A percentile compares a stretch with the other conserved stretches of the same genome.
These are phyloP conservation scores for Ophioninae sp. DNA, from an alignment of 2,888 invertebrate species.

Conservation along the genomic window DNA sequence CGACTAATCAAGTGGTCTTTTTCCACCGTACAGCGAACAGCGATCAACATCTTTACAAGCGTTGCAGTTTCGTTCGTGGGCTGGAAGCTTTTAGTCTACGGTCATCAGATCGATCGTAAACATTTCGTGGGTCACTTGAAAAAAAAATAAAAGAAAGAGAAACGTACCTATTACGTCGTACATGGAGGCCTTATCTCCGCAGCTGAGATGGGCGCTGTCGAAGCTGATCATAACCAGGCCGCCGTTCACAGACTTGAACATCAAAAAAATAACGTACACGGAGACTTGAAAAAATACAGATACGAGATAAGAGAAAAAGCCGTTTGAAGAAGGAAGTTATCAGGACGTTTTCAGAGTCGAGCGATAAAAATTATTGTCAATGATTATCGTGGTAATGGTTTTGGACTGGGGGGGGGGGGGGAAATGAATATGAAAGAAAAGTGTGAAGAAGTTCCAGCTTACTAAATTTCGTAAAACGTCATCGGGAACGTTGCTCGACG, in stretches of 20 bases:
- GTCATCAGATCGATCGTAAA: slow-evolving; percentile 27
- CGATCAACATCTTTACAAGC: slow-evolving; percentile 4
- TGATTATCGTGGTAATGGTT: not conserved
- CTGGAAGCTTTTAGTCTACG: slow-evolving; percentile 40
- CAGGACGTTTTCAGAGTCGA: not conserved
- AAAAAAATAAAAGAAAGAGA: slow-evolving; percentile 22
- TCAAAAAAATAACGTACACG: slow-evolving; percentile 29
- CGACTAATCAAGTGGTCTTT: slow-evolving; percentile 6
- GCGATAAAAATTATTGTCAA: not conserved
- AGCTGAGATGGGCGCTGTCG: slow-evolving; percentile 84
- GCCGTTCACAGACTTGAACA: slow-evolving; percentile 83
- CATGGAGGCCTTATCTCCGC: slow-evolving; percentile 83
- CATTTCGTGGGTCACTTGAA: slow-evolving; percentile 13
- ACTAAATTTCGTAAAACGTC: slow-evolving; percentile 83
- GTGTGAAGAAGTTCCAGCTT: slow-evolving; percentile 20
- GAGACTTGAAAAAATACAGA: not conserved
- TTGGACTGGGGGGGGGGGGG: not conserved
- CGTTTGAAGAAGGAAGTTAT: not conserved
- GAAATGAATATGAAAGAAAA: not conserved
- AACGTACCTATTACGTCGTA: slow-evolving; percentile 84
- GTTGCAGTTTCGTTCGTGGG: not conserved
- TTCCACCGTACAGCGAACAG: not conserved
- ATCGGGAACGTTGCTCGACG: slow-evolving; percentile 84
- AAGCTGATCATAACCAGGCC: slow-evolving; percentile 87
- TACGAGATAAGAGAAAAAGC: not conserved